Percentiles rank a stretch among this genome's conserved stretches.
These are phyloP conservation scores for Eupristina koningsbergeri DNA, from an alignment of 1,140 invertebrate genomes.

Conservation along the genomic window DNA sequence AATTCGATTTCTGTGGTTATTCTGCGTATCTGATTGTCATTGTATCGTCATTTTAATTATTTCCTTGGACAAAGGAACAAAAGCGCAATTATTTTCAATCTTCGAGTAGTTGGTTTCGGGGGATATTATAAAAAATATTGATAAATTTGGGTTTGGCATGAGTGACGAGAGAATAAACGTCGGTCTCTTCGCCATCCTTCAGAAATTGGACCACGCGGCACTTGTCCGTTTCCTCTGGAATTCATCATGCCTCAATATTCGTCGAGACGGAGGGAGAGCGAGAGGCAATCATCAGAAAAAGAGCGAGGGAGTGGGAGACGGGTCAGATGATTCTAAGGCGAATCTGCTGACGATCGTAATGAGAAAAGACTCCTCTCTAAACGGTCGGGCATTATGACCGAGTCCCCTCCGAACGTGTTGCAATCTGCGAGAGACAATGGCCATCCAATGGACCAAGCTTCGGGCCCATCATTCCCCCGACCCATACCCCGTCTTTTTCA, in stretches of 20 bases:
- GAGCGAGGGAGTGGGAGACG: constrained; percentile 41
- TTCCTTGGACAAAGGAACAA: too few species aligned
- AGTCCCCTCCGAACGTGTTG: constrained; percentile 65
- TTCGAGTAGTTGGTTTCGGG: too few species aligned
- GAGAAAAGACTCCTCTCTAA: constrained; percentile 51
- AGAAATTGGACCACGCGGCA: not conserved
- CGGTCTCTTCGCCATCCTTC: not conserved
- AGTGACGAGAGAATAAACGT: not conserved
- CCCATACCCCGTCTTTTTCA: constrained; percentile 27
- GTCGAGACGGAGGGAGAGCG: constrained; percentile 25
- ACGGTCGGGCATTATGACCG: constrained; percentile 66
- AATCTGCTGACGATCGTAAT: constrained; percentile 48
- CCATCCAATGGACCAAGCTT: constrained; percentile 59
- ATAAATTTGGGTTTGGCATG: too few species aligned
- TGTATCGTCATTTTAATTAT: too few species aligned
- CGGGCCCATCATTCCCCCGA: not conserved
- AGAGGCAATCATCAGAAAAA: constrained; percentile 21
- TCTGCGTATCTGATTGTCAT: too few species aligned
- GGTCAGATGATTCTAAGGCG: constrained; percentile 36
- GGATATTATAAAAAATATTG: too few species aligned
- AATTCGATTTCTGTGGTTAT: too few species aligned
- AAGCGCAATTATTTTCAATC: too few species aligned
- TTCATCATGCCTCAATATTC: constrained; percentile 41
- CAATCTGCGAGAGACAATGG: constrained; percentile 71
- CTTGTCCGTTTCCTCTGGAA: not conserved